Base-by-base conservation (phyloP, 1,140 invertebrate genomes). In the Drosophila tropicalis region DNA sequence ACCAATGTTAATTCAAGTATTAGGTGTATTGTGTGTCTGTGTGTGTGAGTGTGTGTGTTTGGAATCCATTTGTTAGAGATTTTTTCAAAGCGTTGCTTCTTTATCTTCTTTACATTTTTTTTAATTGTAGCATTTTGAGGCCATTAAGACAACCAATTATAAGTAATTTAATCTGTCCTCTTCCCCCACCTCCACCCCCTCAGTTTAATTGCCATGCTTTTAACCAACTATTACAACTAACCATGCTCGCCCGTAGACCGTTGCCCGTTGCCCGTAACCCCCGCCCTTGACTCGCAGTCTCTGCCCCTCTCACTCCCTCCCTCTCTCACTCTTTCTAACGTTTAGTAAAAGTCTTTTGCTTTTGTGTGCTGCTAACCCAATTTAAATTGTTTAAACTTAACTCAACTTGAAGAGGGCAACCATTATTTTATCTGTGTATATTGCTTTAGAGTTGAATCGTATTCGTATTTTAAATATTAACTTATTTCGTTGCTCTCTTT, bases 341-440 rank as follows among this genome's bases (percentile, higher is more conserved):
- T 51, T 51, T 22, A 51, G 44, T 58, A 19, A 58, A 58, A 76
- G 56, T 22, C 7, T 22, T 22, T 51, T 51, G 44, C 44, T 51
- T 29, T 76, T 76, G 74, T 47, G 73, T 47, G 73, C 74, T 66
- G 77, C 74, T 77, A 77, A 77, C 74, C 73, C 73, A 10, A 70
- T 76, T 76, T 39, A 13, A 61, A 65, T 57, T 54, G 61, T 71
- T 67, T 40, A 58, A 76, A 58, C 54, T 29, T 12, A 36, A 36
- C 34, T 57, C 57, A 67, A 70, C 62, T 57, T 44, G 44, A 60
- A 44, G 40, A 65, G 64, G 34, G 44, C 10, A 47, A 61, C 34
- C 32, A 61, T 64, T 36, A 58, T 47, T 41, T 47, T 55, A 65
- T 54, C 60, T 72, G 55, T 74, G 61, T 62, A 72, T 74, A 72